These are phyloP conservation scores for Sarcophaga variegata DNA, from an alignment of 2,888 invertebrate genomes.

Conservation along the genomic window DNA sequence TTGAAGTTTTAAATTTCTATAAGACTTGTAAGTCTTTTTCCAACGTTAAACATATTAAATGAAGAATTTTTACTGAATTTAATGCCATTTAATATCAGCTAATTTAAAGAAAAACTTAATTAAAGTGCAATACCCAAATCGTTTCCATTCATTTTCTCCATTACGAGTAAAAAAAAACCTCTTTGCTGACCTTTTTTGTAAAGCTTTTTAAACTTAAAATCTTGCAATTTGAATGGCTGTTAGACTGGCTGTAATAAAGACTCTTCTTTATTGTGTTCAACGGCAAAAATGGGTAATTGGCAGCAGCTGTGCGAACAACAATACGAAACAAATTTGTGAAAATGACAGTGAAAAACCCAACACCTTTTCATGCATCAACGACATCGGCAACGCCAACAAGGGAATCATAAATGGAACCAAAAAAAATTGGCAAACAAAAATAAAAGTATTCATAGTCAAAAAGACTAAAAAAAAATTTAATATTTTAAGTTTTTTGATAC, in stretches of 20 bases:
- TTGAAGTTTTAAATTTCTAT: no score
- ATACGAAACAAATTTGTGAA: conserved; percentile 30
- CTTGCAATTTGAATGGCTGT: conserved; percentile 13
- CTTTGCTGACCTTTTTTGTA: neutral
- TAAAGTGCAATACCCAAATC: no score
- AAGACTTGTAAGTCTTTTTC: no score
- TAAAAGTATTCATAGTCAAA: neutral
- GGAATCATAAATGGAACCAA: neutral
- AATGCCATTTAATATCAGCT: no score
- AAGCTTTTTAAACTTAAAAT: neutral
- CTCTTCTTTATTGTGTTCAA: conserved; percentile 2
- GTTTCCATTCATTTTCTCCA: neutral
- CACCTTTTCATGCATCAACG: neutral
- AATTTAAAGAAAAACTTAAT: no score
- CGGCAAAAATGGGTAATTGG: conserved; percentile 34
- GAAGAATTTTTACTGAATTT: no score
- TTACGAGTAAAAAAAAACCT: neutral
- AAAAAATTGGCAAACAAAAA: neutral
- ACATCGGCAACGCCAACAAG: neutral
- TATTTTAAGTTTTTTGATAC: no score
- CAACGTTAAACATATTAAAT: no score
- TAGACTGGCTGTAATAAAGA: conserved; percentile 34
- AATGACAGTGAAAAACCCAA: conserved; percentile 48
- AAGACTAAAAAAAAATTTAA: neutral
- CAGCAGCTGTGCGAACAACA: conserved; percentile 62